A percentile compares a stretch with the other conserved stretches of the same genome.
phyloP scores from a whole-genome alignment of 2,113 vertebrate species.

The Otis tarda region DNA sequence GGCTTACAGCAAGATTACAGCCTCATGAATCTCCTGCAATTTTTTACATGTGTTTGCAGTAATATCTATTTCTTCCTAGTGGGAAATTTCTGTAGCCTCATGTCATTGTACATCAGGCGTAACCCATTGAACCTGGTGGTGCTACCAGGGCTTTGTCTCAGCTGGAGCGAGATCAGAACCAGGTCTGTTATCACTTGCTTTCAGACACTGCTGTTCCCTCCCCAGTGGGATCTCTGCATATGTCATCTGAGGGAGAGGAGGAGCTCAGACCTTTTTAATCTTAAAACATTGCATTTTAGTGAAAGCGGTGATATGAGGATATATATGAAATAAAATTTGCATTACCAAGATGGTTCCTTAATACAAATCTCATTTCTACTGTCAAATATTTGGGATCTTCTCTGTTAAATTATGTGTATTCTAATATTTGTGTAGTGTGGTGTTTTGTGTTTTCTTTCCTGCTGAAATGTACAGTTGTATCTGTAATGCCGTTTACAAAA shows the following conservation, averaged over 20 bases:
- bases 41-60: not conserved
- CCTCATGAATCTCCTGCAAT: not conserved
- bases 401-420: not conserved
- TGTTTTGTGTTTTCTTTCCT: not conserved
- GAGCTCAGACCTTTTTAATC: not conserved
- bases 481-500: not conserved
- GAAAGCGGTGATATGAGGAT: not conserved
- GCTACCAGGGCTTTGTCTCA: not conserved
- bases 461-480: not conserved
- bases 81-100: not conserved
- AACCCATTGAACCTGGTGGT: not conserved
- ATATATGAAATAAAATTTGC: not conserved
- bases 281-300: not conserved
- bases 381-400: not conserved
- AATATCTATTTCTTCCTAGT: not conserved
- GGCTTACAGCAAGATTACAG: not conserved
- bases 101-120: accelerated
- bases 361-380: not conserved
- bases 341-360: not conserved
- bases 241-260: not conserved
- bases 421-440: not conserved
- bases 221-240: not conserved
- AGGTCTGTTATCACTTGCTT: not conserved
- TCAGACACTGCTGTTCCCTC: not conserved
- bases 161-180: not conserved